These are phyloP conservation scores for Molossus molossus DNA, from an alignment of 2,797 vertebrate genomes.

Conservation along the genomic window DNA sequence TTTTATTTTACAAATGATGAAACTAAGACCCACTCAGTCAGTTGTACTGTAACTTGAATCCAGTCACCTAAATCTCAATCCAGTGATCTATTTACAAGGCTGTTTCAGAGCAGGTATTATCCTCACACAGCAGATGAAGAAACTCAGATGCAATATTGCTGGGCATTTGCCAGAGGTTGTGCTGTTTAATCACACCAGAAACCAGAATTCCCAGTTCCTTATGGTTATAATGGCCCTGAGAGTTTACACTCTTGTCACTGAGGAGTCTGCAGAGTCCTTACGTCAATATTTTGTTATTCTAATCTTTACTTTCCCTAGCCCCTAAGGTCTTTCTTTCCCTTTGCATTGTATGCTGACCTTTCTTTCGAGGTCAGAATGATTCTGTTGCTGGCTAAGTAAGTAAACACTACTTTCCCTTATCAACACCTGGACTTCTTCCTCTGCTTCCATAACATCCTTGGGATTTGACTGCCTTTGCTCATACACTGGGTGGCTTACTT, in stretches of 20 bases:
- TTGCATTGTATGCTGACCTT: not conserved
- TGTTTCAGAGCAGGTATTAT: not conserved
- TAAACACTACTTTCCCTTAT: not conserved
- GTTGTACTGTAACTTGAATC: not conserved
- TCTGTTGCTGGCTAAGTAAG: not conserved
- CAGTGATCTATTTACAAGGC: not conserved
- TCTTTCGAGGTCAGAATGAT: not conserved
- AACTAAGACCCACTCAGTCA: not conserved
- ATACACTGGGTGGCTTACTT: not conserved
- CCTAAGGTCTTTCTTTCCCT: not conserved
- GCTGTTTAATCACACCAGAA: not conserved
- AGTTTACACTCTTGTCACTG: not conserved
- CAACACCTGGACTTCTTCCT: not conserved
- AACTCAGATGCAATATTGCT: not conserved
- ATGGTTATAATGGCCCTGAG: not conserved
- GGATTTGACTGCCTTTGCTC: not conserved
- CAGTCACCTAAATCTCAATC: not conserved
- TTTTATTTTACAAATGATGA: conserved; percentile 31
- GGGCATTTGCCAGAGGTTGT: not conserved
- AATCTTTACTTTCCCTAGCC: not conserved
- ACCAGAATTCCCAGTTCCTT: not conserved
- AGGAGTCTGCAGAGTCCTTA: not conserved
- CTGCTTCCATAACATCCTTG: not conserved
- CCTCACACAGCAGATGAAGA: not conserved
- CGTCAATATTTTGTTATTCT: not conserved